Base-by-base conservation (phyloP, 2,113 vertebrate species). In the Gnathonemus echidnorhynchus region DNA sequence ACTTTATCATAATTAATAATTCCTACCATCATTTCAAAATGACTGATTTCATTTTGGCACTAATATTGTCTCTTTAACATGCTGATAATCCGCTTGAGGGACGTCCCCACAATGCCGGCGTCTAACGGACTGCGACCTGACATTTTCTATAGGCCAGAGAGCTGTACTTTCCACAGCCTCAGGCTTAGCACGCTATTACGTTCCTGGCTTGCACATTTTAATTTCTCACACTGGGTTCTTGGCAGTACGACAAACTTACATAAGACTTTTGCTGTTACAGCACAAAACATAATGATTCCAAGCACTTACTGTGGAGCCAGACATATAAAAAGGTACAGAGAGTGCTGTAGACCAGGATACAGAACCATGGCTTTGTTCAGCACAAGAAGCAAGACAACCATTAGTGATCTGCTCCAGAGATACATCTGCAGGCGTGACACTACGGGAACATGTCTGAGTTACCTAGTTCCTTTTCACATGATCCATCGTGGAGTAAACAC, bases 231-330 rank as follows among this genome's bases (percentile, higher is more conserved):
- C 35, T 10, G 49, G 10, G 74, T 27, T 89, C 74, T 83, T 89
- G 88, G 74, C 88, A 89, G 49, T 17, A 80, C 1, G 7, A 31
- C n/a, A 48, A 5, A 89, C 48, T 89, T 89, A 83, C 88, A 42
- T 89, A 89, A 89, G 49, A 83, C 88, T 83, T 13, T 70, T 87
- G n/a, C 49, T 58, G 50, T 39, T 87, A 56, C 31, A 9, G 50
- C 48, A 53, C 74, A 84, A 56, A 53, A 11, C 77, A 48, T 80
- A 70, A 27, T 35, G 8, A 49, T 80, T 89, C 66, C 66, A 77
- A 50, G 39, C 48, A 48, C 45, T 89, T 77, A 31, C 45, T 17
- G n/a, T 49, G 3, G 45, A 77, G 46, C 66, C 88, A 48, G n/a
- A 77, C 27, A 77, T 39, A 50, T 31, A 77, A 52, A 77, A 19